Base-by-base conservation (phyloP, 2,797 vertebrate genomes). In the Tragelaphus oryx region DNA sequence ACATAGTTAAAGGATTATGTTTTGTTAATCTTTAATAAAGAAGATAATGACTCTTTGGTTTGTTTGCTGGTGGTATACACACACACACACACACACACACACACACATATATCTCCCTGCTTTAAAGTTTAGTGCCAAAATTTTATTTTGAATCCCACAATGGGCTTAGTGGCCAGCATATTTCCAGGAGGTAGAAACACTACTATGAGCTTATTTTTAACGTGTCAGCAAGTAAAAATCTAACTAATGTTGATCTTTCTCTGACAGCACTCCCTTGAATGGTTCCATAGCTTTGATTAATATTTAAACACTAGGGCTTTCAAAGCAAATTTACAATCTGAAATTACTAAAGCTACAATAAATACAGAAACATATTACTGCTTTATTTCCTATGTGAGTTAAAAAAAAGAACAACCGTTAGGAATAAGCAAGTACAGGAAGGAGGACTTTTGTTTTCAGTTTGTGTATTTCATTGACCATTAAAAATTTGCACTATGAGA, bases 281-380 rank as follows among this genome's bases (percentile, higher is more conserved):
- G 52, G 2, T 91, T 86, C 59, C 41, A 91, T 44, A 59, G 87
- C 52, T 95, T 93, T 95, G 81, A 95, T 97, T 96, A 96, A 97
- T 97, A 96, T 95, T 98, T 97, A 95, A 97, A 93, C 74, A 93
- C n/a, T 24, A 89, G n/a, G 74, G 44, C 33, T 97, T 97, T 95
- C 93, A 92, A 93, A 95, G 95, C 84, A 97, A 97, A 96, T 95
- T 97, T 96, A 79, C 71, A 87, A 89, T 60, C 81, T 89, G 78
- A 96, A 95, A 95, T 97, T 93, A 97, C 83, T 75, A 96, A 93
- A 89, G 62, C 80, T 93, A 93, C 94, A 93, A 75, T 87, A 95
- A 95, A 96, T 94, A 94, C 24, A 62, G 46, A 93, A 93, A 74
- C 71, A 95, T 79, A 54, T 75, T 81, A 76, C 24, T 89, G 28